Base-by-base conservation (phyloP, 2,797 vertebrate species). In the Halcyon leucocephala region DNA sequence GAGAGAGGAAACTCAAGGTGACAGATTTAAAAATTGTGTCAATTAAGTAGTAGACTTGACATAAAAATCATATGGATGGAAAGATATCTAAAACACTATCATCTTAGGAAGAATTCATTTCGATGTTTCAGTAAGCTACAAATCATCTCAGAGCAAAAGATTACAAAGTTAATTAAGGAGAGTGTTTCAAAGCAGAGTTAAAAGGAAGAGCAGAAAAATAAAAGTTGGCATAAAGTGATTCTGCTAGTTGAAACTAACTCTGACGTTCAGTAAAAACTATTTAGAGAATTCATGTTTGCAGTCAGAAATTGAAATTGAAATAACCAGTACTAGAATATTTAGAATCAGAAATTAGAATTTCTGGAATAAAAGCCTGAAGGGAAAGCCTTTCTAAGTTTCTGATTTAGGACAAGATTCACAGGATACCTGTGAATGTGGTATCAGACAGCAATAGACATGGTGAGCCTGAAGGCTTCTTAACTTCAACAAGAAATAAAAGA, bases 11-110 rank as follows among this genome's bases (percentile, higher is more conserved):
- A 85, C 51, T 49, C 24, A 37, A 89, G 70, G 78, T 90, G 87
- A 94, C 79, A 77, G 86, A 80, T 95, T 93, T 95, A 41, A 94
- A 97, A 97, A 95, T 65, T 82, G 82, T 89, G 92, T 95, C 82
- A 94, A 91, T 95, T 97, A 94, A 69, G 44, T 58, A 83, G 70
- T 16, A 89, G 77, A 52, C 81, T 90, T 93, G 81, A 96, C 95
- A 97, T 82, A 93, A 96, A 96, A 97, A 94, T 94, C 62, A 78
- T 81, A 67, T 0, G 2, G 69, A 61, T n/a, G 52, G 89, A 94
- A 90, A 82, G 29, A 46, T 67, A 74, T 20, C 71, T 92, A 87
- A 92, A 97, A 65, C 46, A 92, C 86, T 94, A 71, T 44, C 21
- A 78, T 80, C 26, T 80, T 65, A 70, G 88, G 65, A 92, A 52